Percentiles rank a stretch among this genome's conserved stretches.
Evolutionary conservation across 2,888 invertebrate species (phyloP).

Genomic region (Cataglyphis rosenhaueri): DNA sequence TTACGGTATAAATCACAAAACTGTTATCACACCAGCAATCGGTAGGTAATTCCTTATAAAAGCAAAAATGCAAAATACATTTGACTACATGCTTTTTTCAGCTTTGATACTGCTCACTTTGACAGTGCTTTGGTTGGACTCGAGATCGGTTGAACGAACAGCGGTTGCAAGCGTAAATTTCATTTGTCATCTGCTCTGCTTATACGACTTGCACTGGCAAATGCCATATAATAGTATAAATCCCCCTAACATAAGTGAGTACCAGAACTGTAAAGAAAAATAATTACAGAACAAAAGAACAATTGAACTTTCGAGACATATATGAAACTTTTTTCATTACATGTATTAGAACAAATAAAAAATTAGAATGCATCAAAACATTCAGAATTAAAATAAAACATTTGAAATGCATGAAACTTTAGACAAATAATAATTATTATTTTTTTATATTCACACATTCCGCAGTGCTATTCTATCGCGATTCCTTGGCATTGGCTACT

Average conservation of each 20-base stretch:
- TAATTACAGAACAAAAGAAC: conserved; percentile 9
- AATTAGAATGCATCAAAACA: not conserved
- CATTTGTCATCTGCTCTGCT: conserved; percentile 87
- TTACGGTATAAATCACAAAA: conserved; percentile 87
- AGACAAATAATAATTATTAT: not conserved
- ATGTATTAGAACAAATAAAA: not conserved
- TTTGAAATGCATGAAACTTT: not conserved
- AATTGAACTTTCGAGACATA: not conserved
- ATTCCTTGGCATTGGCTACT: conserved; percentile 78
- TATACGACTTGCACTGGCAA: conserved; percentile 88
- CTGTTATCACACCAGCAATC: conserved; percentile 87
- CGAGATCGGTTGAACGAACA: conserved; percentile 87
- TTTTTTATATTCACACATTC: conserved; percentile 13
- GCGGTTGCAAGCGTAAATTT: conserved; percentile 87
- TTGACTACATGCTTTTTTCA: conserved; percentile 67
- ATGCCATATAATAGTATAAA: conserved; percentile 88
- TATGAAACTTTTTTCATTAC: not conserved
- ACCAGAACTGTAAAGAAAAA: not conserved
- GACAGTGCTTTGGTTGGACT: conserved; percentile 87
- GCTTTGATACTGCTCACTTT: conserved; percentile 88
- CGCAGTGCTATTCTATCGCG: conserved; percentile 81
- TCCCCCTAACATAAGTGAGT: conserved; percentile 88
- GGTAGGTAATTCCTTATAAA: conserved; percentile 75
- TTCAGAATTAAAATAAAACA: not conserved
- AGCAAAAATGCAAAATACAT: not conserved